A percentile compares a stretch with the other conserved stretches of the same genome.
Evolutionary conservation across 2,888 invertebrate genomes (phyloP).

Genomic region (Physocephala rufipes): DNA sequence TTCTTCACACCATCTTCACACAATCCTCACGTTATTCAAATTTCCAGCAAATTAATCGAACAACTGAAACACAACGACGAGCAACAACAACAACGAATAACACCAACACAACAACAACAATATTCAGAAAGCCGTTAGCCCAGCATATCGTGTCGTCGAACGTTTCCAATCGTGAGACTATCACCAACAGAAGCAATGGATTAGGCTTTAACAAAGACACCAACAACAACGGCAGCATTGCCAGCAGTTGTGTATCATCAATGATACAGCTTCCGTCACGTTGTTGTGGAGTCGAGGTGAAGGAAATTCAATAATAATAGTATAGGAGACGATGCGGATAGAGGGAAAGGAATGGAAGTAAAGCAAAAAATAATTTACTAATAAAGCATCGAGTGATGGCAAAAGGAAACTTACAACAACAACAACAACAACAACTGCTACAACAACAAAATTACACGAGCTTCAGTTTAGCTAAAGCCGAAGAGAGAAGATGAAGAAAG

Average conservation of each 20-base stretch:
- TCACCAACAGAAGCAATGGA: constrained; percentile 44
- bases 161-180: constrained; percentile 36
- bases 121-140: constrained; percentile 21
- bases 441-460: neutral
- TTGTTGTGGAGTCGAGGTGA: constrained; percentile 65
- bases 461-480: no score
- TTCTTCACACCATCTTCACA: neutral
- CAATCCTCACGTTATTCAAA: no score
- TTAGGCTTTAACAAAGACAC: constrained; percentile 46
- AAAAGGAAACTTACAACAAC: constrained; percentile 10
- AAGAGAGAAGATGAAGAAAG: no score
- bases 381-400: constrained; percentile 11
- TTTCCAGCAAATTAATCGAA: constrained; percentile 40
- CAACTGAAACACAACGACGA: constrained; percentile 46
- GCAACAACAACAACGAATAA: constrained; percentile 46
- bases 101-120: no score
- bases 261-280: constrained; percentile 62
- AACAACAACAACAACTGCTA: neutral
- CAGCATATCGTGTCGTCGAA: constrained; percentile 26
- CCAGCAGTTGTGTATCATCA: no score
- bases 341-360: neutral
- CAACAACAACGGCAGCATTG: constrained; percentile 57
- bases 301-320: constrained; percentile 39
- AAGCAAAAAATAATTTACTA: constrained; percentile 1
- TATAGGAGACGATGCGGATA: neutral